Evolutionary conservation across 2,797 vertebrate species (phyloP).

Genomic region (Enteromius unitaeniatus): DNA sequence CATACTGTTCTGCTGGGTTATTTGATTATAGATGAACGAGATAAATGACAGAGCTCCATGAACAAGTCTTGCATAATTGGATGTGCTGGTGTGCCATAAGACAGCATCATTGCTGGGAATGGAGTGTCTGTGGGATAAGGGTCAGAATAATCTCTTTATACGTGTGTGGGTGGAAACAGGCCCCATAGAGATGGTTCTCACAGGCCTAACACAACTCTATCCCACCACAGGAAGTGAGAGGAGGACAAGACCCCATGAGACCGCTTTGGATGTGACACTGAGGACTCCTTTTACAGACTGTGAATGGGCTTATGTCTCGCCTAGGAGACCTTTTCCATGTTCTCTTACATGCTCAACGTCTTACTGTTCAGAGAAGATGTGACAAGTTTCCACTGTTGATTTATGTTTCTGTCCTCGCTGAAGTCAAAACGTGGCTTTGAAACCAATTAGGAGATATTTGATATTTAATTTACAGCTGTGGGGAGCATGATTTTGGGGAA

Average conservation of each 20-base stretch:
- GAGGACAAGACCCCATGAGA: slow-evolving; percentile 27
- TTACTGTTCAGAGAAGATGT: slow-evolving; percentile 4
- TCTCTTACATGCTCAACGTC: slow-evolving; percentile 1
- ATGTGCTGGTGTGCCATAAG: not conserved
- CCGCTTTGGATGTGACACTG: slow-evolving; percentile 3
- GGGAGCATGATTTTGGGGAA: not conserved
- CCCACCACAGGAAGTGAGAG: slow-evolving; percentile 23
- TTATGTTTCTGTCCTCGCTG: not conserved
- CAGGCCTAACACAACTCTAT: slow-evolving; percentile 51
- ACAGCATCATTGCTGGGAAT: slow-evolving; percentile 61
- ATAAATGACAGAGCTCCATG: slow-evolving; percentile 58
- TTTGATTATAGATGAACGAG: slow-evolving; percentile 48
- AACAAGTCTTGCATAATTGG: slow-evolving; percentile 49
- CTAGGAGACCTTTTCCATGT: not conserved
- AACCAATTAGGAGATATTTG: not conserved
- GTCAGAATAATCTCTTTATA: slow-evolving; percentile 71
- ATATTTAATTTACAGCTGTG: not conserved
- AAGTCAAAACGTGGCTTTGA: not conserved
- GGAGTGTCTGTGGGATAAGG: slow-evolving; percentile 46
- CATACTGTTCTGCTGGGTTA: not conserved
- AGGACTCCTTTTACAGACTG: slow-evolving; percentile 35
- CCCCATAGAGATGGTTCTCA: slow-evolving; percentile 57
- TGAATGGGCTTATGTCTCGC: slow-evolving; percentile 32
- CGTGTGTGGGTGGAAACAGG: slow-evolving; percentile 62
- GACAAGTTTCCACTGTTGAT: slow-evolving; percentile 4